These are phyloP conservation scores for Crotalus horridus DNA, from an alignment of 2,113 vertebrate genomes.

Conservation along the genomic window DNA sequence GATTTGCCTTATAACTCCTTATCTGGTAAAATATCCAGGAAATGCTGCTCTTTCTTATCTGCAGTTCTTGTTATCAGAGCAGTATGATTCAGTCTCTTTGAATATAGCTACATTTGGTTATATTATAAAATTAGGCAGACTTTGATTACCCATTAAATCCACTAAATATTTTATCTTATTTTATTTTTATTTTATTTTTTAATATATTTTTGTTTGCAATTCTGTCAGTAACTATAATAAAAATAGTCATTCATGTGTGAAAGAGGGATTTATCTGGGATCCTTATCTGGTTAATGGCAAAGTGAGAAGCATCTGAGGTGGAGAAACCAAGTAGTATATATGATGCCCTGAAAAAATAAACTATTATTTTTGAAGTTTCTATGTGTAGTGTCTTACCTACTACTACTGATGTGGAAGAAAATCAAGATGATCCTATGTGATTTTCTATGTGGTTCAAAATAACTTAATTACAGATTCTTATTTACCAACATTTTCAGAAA, in stretches of 20 bases:
- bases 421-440: not conserved
- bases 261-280: not conserved
- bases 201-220: not conserved
- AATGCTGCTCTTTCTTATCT: not conserved
- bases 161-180: not conserved
- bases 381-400: not conserved
- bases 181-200: not conserved
- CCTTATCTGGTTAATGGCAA: not conserved
- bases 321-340: not conserved
- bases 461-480: constrained; percentile 19
- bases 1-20: not conserved
- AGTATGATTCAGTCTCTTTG: not conserved
- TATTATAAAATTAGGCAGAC: not conserved
- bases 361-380: not conserved
- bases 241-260: not conserved
- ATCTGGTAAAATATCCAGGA: not conserved
- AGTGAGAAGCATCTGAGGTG: not conserved
- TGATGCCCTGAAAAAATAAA: not conserved
- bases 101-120: not conserved
- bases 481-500: not conserved
- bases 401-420: not conserved
- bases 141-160: not conserved
- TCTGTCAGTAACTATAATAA: not conserved
- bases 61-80: not conserved
- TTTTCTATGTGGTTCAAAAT: constrained; percentile 11